A percentile compares a stretch with the other conserved stretches of the same genome.
phyloP scores from a whole-genome alignment of 2,797 vertebrate genomes.

The Periparus ater region DNA sequence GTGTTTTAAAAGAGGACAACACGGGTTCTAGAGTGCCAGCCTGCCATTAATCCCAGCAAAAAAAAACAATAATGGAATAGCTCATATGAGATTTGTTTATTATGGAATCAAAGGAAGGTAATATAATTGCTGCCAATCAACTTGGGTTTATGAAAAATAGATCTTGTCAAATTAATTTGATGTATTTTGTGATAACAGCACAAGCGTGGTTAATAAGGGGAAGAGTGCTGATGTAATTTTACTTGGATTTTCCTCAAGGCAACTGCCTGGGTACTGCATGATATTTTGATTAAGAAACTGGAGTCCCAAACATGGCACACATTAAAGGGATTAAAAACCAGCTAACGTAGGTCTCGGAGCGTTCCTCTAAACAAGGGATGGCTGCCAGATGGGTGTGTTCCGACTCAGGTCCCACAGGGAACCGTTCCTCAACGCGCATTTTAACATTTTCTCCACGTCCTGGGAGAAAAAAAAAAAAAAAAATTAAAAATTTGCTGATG shows the following conservation, averaged over 20 bases:
- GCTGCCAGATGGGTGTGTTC: conserved; percentile 47
- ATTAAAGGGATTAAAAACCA: conserved; percentile 65
- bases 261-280: conserved; percentile 40
- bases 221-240: conserved; percentile 69
- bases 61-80: conserved; percentile 22
- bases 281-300: conserved; percentile 63
- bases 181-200: conserved; percentile 64
- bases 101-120: conserved; percentile 63
- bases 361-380: conserved; percentile 35
- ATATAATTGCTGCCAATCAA: conserved; percentile 73
- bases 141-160: conserved; percentile 69
- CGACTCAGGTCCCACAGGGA: conserved; percentile 25
- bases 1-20: conserved; percentile 7
- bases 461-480: no score
- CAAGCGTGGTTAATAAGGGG: conserved; percentile 66
- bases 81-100: conserved; percentile 58
- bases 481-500: neutral
- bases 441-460: neutral
- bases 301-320: conserved; percentile 60
- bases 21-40: conserved; percentile 27
- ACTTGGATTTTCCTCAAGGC: conserved; percentile 62
- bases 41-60: conserved; percentile 22
- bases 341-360: conserved; percentile 43
- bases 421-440: neutral
- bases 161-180: conserved; percentile 74